Conservation (phyloP, 1,140 invertebrate species). For the Uloborus diversus region DNA sequence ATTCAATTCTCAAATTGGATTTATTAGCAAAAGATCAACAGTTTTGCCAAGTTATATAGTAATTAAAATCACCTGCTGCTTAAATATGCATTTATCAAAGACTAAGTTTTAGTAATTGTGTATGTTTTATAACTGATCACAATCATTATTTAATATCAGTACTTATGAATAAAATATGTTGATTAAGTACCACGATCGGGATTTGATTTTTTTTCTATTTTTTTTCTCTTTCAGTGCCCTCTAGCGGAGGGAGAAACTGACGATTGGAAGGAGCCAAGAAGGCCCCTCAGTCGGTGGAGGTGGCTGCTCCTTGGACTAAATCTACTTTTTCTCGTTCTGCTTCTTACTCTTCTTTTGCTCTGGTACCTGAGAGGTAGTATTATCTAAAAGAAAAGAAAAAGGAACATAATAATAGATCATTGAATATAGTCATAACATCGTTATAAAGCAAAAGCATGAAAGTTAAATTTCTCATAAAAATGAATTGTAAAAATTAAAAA, state of each 20-base stretch:
- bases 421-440: background rate
- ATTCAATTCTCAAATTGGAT: no score
- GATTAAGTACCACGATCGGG: no score
- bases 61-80: no score
- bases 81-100: no score
- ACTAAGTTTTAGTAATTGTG: no score
- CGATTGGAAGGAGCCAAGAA: constrained; percentile 40
- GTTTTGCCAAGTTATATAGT: no score
- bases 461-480: background rate
- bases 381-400: background rate
- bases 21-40: no score
- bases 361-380: constrained; percentile 36
- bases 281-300: constrained; percentile 34
- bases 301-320: constrained; percentile 18
- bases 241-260: constrained; percentile 29
- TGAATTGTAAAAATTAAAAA: background rate
- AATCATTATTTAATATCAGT: no score
- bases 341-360: constrained; percentile 20
- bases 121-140: no score
- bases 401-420: background rate
- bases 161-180: no score
- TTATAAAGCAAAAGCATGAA: background rate
- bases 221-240: constrained; percentile 33
- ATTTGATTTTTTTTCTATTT: no score
- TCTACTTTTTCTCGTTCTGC: constrained; percentile 16